These are phyloP conservation scores for Drepanosiphum platanoidis DNA, from an alignment of 2,888 invertebrate genomes.

Conservation along the genomic window DNA sequence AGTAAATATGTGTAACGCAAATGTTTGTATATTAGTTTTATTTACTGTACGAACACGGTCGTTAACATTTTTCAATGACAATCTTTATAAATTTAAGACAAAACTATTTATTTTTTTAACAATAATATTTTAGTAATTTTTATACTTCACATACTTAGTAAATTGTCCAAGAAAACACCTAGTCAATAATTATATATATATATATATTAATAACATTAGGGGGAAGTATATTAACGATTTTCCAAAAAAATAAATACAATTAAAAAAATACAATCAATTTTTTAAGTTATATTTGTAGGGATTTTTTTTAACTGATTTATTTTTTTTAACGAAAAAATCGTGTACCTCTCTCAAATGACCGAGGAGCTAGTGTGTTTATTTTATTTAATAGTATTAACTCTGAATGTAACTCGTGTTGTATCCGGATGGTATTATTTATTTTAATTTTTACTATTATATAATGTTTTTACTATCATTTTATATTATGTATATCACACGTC, in stretches of 20 bases:
- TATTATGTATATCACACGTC: background rate
- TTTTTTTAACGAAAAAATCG: background rate
- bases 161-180: slow-evolving; percentile 14
- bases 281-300: background rate
- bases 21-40: slow-evolving; percentile 3
- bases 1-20: slow-evolving; percentile 11
- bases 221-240: slow-evolving; percentile 3
- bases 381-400: slow-evolving; percentile 31
- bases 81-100: background rate
- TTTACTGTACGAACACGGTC: background rate
- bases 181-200: slow-evolving; percentile 31
- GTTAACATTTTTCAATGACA: slow-evolving; percentile 19
- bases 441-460: background rate
- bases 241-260: background rate
- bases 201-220: background rate
- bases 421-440: slow-evolving; percentile 1
- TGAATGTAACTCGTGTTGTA: background rate
- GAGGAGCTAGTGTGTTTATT: slow-evolving; percentile 31
- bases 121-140: slow-evolving; percentile 1
- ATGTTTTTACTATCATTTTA: too few relatives aligned
- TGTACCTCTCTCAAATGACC: background rate
- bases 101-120: background rate
- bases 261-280: background rate
- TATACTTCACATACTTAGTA: slow-evolving; percentile 2
- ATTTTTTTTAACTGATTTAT: slow-evolving; percentile 1